A percentile compares a stretch with the other conserved stretches of the same genome.
These are phyloP conservation scores for Cephus runcator DNA, from an alignment of 2,888 invertebrate species.

Conservation along the genomic window DNA sequence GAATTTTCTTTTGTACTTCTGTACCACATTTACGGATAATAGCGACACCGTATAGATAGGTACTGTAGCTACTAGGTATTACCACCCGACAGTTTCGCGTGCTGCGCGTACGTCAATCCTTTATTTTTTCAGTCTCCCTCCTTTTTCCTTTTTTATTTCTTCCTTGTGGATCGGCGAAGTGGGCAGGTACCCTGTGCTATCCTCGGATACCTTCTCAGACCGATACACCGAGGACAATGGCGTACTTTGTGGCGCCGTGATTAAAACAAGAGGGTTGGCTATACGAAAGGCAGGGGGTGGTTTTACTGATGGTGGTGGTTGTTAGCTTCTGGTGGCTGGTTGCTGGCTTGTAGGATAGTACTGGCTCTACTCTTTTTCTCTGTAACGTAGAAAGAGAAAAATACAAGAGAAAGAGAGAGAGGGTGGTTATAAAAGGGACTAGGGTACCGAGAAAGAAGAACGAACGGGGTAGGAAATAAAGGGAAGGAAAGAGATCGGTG, in stretches of 20 bases:
- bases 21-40: background rate
- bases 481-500: slow-evolving; percentile 17
- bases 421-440: slow-evolving; percentile 8
- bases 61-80: background rate
- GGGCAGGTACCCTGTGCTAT: slow-evolving; percentile 10
- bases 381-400: slow-evolving; percentile 1
- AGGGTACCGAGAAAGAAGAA: background rate
- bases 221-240: slow-evolving; percentile 54
- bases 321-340: background rate
- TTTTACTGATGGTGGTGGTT: slow-evolving; percentile 9
- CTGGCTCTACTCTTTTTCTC: slow-evolving; percentile 3
- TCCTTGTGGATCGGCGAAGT: slow-evolving; percentile 18
- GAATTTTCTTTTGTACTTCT: background rate
- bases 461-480: background rate
- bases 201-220: slow-evolving; percentile 50
- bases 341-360: background rate
- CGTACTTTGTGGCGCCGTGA: slow-evolving; percentile 56
- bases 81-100: background rate
- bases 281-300: slow-evolving; percentile 32
- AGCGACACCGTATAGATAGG: background rate
- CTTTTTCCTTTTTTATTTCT: slow-evolving; percentile 4
- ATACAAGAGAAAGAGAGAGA: slow-evolving; percentile 15
- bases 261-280: slow-evolving; percentile 42
- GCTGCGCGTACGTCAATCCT: background rate
- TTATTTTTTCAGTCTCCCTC: background rate